Evolutionary conservation across 2,888 invertebrate genomes (phyloP), one percentile per base, ranked within the genome.

Genomic region (Cheilosia variabilis): DNA sequence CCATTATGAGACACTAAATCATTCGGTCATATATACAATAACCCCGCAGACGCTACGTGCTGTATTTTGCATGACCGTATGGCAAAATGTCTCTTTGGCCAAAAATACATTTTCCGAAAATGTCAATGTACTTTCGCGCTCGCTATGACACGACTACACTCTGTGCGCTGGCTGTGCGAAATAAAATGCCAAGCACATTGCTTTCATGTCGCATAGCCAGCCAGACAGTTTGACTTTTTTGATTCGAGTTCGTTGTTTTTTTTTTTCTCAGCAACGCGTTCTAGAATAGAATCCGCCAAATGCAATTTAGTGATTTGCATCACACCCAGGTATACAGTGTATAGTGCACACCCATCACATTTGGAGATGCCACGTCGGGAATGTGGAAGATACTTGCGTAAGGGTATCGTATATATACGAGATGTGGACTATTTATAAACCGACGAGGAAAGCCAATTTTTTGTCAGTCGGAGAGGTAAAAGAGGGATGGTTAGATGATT

Each of bases 221-320:
- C 86, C 76, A 86, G 86, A 86, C 86, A 77, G 86, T 81, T 81
- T 86, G 86, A 81, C 86, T 86, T 86, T 81, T 78, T 43, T 69
- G 69, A 81, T 69, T 37, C 37, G 13, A 13, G 37, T 37, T 31
- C 9, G 27, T 6, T 27, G 2, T 34, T 34, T 34, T 34, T 34
- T 9, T 55, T 34, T 81, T 73, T 68, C 66, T 60, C 58, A 62
- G 60, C 13, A 19, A 15, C 17, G 53, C 41, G n/a, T 66, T 58
- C 50, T 57, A 75, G 57, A 75, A 75, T 66, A 66, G 82, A 72
- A 62, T 72, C 66, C 60, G 60, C 65, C 65, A 72, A 82, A 83
- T 78, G 82, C 72, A 83, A 77, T 72, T 66, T 62, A 71, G 65
- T 65, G 58, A 45, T 43, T 65, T 72, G 37, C 43, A 77, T 71